Percentiles rank a stretch among this genome's conserved stretches.
Conservation (phyloP, 2,113 vertebrate species). For the Pachycephala philippinensis region DNA sequence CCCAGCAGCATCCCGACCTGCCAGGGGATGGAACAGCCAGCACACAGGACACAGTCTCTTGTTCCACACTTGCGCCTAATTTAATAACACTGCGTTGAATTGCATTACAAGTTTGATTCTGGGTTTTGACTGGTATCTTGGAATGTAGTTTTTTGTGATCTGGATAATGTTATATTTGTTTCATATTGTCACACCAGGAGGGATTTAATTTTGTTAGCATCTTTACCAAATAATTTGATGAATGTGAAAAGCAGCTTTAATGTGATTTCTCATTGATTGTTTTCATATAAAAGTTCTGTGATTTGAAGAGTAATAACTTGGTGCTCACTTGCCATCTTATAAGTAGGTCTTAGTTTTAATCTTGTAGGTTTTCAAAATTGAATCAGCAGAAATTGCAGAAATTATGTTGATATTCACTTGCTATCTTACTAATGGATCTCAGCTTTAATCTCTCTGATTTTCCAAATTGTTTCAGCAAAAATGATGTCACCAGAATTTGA, state of each 20-base stretch:
- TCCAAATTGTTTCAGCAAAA: conserved; percentile 13
- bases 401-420: conserved; percentile 14
- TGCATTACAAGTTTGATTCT: neutral
- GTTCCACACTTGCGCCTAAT: neutral
- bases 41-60: neutral
- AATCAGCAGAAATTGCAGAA: conserved; percentile 31
- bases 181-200: neutral
- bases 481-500: conserved; percentile 7
- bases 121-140: neutral
- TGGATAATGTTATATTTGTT: neutral
- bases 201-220: conserved; percentile 5
- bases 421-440: conserved; percentile 12
- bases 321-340: neutral
- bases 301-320: neutral
- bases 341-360: conserved; percentile 23
- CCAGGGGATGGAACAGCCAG: neutral
- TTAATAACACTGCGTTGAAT: neutral
- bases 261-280: conserved; percentile 2
- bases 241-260: conserved; percentile 17
- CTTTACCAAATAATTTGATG: neutral
- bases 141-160: neutral
- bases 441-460: conserved; percentile 31
- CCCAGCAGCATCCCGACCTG: conserved; percentile 3
- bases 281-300: neutral
- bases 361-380: conserved; percentile 22